Percentiles rank a stretch among this genome's conserved stretches.
Evolutionary conservation across 1,140 invertebrate genomes (phyloP).

Genomic region (Calosoma granatense): DNA sequence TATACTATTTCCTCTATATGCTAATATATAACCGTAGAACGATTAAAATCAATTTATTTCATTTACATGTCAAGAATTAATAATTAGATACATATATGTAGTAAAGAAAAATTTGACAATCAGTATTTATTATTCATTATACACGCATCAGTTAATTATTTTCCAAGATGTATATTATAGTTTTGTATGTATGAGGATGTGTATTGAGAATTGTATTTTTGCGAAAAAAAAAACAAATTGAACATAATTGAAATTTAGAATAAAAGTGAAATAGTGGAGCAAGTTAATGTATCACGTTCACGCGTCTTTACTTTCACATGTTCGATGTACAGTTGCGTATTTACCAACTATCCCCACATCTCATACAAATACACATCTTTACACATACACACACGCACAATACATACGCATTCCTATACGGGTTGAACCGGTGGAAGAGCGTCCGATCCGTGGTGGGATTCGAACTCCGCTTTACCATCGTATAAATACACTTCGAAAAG

Average conservation of each 20-base stretch:
- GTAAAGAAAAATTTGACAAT: too few relatives aligned
- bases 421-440: not conserved
- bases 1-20: too few relatives aligned
- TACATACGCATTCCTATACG: not conserved
- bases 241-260: not conserved
- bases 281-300: not conserved
- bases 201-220: too few relatives aligned
- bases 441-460: not conserved
- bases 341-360: not conserved
- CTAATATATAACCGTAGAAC: too few relatives aligned
- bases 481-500: not conserved
- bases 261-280: not conserved
- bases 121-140: too few relatives aligned
- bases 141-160: too few relatives aligned
- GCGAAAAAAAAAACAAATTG: not conserved
- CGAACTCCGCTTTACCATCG: not conserved
- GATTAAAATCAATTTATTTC: too few relatives aligned
- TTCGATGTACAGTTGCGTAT: not conserved
- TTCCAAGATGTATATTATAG: too few relatives aligned
- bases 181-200: too few relatives aligned
- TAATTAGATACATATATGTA: too few relatives aligned
- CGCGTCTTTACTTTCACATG: conserved; percentile 6
- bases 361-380: not conserved
- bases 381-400: not conserved
- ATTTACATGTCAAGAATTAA: too few relatives aligned